These are phyloP conservation scores for Oxyteleia sp. DNA, from an alignment of 2,888 invertebrate species.

Conservation along the genomic window DNA sequence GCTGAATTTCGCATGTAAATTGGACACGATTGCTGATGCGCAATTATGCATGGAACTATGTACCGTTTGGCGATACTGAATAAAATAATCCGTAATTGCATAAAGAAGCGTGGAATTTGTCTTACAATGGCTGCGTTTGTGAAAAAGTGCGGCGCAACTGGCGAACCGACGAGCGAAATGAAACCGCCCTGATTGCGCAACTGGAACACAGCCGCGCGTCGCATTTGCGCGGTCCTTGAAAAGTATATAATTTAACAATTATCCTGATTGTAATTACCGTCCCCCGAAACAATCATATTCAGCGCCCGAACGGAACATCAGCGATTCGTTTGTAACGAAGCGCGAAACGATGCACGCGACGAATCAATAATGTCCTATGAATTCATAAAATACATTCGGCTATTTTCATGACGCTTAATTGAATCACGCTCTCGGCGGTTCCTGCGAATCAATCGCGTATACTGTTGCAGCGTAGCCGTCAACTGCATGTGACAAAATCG, in stretches of 20 bases:
- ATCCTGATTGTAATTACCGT: constrained; percentile 25
- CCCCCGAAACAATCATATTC: constrained; percentile 6
- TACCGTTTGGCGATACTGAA: constrained; percentile 8
- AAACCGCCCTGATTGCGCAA: not conserved
- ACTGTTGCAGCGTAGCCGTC: constrained; percentile 22
- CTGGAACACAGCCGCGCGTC: not conserved
- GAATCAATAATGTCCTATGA: constrained; percentile 57
- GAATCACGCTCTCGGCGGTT: constrained; percentile 45
- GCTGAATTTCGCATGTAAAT: constrained; percentile 39
- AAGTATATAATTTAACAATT: constrained; percentile 17
- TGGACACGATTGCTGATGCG: constrained; percentile 5
- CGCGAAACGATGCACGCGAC: constrained; percentile 16
- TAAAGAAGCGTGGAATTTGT: constrained; percentile 15
- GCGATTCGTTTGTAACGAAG: constrained; percentile 30
- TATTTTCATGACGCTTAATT: constrained; percentile 49
- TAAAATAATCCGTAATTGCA: constrained; percentile 18
- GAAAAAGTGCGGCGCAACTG: not conserved
- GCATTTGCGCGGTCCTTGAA: constrained; percentile 14
- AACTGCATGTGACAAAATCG: constrained; percentile 28
- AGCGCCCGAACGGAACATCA: constrained; percentile 8
- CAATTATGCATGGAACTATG: constrained; percentile 31
- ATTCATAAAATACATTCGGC: constrained; percentile 56
- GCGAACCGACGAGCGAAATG: not conserved
- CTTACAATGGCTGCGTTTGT: constrained; percentile 1
- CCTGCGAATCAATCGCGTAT: constrained; percentile 42